Percentiles rank a stretch among this genome's conserved stretches.
Conservation (phyloP, 2,888 invertebrate genomes). For the Nemapogon koenigi region DNA sequence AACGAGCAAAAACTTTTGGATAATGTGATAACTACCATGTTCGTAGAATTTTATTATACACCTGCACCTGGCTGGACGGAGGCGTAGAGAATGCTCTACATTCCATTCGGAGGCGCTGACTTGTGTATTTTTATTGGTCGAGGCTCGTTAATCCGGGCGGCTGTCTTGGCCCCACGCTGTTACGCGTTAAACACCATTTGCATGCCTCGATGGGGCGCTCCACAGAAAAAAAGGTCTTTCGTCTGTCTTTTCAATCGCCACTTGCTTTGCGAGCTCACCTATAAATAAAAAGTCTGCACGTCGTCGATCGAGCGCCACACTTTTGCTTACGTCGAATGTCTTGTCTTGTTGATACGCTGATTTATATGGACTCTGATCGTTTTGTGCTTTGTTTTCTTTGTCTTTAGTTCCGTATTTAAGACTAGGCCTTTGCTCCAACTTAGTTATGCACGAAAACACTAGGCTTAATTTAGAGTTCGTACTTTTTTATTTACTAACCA, state of each 20-base stretch:
- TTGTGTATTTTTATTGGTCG: slow-evolving; percentile 29
- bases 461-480: too few relatives aligned
- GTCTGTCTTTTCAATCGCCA: slow-evolving; percentile 33
- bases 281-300: slow-evolving; percentile 33
- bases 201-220: slow-evolving; percentile 33
- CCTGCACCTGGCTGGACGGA: slow-evolving; percentile 21
- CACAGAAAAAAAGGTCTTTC: slow-evolving; percentile 22
- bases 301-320: slow-evolving; percentile 47
- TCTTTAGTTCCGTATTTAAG: too few relatives aligned
- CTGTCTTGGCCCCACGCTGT: slow-evolving; percentile 36
- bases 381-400: background rate
- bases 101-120: slow-evolving; percentile 12
- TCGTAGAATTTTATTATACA: slow-evolving; percentile 16
- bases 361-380: slow-evolving; percentile 27
- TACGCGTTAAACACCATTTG: slow-evolving; percentile 40
- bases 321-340: slow-evolving; percentile 44
- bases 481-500: too few relatives aligned
- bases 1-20: slow-evolving; percentile 26
- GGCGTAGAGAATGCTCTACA: slow-evolving; percentile 29
- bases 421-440: too few relatives aligned
- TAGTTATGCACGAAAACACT: too few relatives aligned
- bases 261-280: slow-evolving; percentile 30
- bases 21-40: slow-evolving; percentile 20
- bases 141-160: slow-evolving; percentile 35
- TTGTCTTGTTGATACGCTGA: slow-evolving; percentile 34